Base-by-base conservation (phyloP, 2,797 vertebrate species). In the Psittacula derbiana region DNA sequence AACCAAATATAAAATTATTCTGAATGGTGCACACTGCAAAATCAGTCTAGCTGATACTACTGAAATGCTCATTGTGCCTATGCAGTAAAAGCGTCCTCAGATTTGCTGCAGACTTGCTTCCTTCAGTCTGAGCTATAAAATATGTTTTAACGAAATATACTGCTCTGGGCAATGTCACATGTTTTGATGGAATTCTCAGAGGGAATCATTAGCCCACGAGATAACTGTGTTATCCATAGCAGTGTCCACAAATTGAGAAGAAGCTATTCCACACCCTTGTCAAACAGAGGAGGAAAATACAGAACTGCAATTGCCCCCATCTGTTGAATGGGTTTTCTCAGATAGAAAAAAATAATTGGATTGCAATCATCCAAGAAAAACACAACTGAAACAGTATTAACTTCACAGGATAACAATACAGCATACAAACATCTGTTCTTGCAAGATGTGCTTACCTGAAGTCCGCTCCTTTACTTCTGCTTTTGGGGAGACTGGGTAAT, bases 151-250 rank as follows among this genome's bases (percentile, higher is more conserved):
- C 84, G 87, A 91, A 93, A 95, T 49, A 64, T 25, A 82, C 27
- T 72, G 79, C 86, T 93, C 30, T 60, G 61, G 82, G 79, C 88
- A 95, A 82, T 92, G 80, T 90, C 76, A 96, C 76, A 82, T 33
- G 30, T 93, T 85, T 91, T 81, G 72, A 90, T 86, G 71, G 74
- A 95, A 93, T 92, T 94, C 87, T 92, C 78, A 76, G 93, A 92
- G 49, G 49, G 57, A 90, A 90, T 90, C 82, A 87, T 96, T 93
- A 93, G 71, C 47, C 78, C 30, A 62, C 24, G 49, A 58, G 86
- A 90, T 79, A 88, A 88, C 65, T 70, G 36, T 66, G 36, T 74
- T 70, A 92, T 61, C 88, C 72, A 70, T 38, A 87, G 57, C 49
- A 70, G 25, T 41, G 61, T 40, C 86, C 74, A 57, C 41, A 74